Percentiles rank a stretch among this genome's conserved stretches.
phyloP scores from a whole-genome alignment of 2,797 vertebrate genomes.

The Sebastes iracundus region DNA sequence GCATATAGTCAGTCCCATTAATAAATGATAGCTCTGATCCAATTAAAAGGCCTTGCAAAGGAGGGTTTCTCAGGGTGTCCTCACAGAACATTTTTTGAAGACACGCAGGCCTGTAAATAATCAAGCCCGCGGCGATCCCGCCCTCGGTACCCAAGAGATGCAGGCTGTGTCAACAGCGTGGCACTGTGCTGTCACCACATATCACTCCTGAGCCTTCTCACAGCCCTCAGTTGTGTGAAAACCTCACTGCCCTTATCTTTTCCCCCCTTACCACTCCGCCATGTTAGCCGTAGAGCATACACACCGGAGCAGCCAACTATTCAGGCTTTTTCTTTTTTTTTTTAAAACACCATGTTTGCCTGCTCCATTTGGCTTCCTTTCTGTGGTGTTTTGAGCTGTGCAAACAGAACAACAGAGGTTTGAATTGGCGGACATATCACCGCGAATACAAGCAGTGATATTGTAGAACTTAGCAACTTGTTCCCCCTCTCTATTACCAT shows the following conservation, averaged over 20 bases:
- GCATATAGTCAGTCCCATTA: slow-evolving; percentile 79
- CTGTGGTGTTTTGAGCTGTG: slow-evolving; percentile 1
- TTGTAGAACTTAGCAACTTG: slow-evolving; percentile 1
- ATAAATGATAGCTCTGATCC: slow-evolving; percentile 84
- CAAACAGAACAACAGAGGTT: slow-evolving; percentile 13
- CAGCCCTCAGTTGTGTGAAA: slow-evolving; percentile 75
- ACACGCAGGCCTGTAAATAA: slow-evolving; percentile 81
- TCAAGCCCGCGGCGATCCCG: slow-evolving; percentile 78
- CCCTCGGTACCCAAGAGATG: slow-evolving; percentile 80
- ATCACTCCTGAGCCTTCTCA: slow-evolving; percentile 82
- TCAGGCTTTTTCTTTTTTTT: slow-evolving; percentile 25
- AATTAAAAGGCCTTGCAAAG: slow-evolving; percentile 80
- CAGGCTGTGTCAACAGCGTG: slow-evolving; percentile 84
- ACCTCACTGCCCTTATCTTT: slow-evolving; percentile 74
- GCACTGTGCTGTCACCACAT: slow-evolving; percentile 83
- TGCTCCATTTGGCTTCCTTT: slow-evolving; percentile 32
- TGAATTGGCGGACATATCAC: slow-evolving; percentile 12
- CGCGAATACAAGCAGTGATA: background rate
- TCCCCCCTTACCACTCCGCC: slow-evolving; percentile 54
- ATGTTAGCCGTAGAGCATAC: slow-evolving; percentile 64
- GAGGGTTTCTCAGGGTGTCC: slow-evolving; percentile 74
- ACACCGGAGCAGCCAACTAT: slow-evolving; percentile 50
- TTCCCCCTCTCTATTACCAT: slow-evolving; percentile 5
- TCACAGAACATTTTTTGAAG: slow-evolving; percentile 69
- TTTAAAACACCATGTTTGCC: slow-evolving; percentile 17